Evolutionary conservation across 1,140 invertebrate genomes (phyloP).

Genomic region (Megathymus violae): DNA sequence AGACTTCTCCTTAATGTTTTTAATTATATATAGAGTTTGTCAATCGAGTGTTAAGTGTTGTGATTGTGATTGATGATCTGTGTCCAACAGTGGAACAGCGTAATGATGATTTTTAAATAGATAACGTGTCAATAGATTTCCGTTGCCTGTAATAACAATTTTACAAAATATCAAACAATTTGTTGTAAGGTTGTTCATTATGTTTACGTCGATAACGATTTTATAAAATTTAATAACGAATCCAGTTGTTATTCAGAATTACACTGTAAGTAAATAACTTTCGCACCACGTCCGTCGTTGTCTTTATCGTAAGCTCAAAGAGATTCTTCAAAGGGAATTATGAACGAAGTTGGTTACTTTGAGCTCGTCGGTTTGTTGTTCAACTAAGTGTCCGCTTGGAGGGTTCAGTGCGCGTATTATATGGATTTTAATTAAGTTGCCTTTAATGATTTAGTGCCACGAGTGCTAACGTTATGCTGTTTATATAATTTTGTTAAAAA

Average conservation of each 20-base stretch:
- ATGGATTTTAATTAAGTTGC: slow-evolving; percentile 59
- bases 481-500: too few species aligned
- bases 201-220: neutral
- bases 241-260: neutral
- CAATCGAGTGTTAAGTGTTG: too few species aligned
- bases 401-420: slow-evolving; percentile 48
- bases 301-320: slow-evolving; percentile 45
- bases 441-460: slow-evolving; percentile 56
- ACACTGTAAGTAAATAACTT: slow-evolving; percentile 3
- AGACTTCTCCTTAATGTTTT: too few species aligned
- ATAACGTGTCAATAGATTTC: too few species aligned
- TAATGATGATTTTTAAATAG: too few species aligned
- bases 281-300: slow-evolving; percentile 20
- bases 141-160: too few species aligned
- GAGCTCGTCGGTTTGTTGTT: slow-evolving; percentile 57
- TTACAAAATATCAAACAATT: too few species aligned
- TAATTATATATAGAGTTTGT: too few species aligned
- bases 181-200: too few species aligned
- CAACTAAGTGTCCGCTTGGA: slow-evolving; percentile 53
- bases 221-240: neutral
- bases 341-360: slow-evolving; percentile 60
- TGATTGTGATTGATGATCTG: too few species aligned
- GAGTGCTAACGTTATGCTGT: too few species aligned
- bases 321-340: slow-evolving; percentile 59
- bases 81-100: too few species aligned